Percentiles rank a stretch among this genome's conserved stretches.
Conservation (phyloP, 1,140 invertebrate genomes). For the Ctenoplectra terminalis region DNA sequence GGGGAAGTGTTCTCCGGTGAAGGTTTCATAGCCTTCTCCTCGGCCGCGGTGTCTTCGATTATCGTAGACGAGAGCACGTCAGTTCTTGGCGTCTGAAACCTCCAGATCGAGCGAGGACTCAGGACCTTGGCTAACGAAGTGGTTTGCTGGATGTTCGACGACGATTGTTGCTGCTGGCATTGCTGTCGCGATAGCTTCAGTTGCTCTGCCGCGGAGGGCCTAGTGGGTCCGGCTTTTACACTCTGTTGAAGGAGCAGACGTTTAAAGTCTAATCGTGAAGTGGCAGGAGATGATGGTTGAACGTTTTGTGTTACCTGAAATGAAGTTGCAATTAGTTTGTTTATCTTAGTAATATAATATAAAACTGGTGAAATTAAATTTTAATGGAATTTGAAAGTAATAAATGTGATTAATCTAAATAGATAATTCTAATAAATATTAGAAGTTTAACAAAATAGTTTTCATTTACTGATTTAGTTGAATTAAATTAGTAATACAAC, state of each 20-base stretch:
- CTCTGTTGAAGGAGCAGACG: conserved; percentile 89
- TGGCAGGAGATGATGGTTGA: conserved; percentile 83
- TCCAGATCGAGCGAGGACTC: conserved; percentile 88
- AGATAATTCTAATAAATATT: not conserved
- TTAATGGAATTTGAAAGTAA: no score
- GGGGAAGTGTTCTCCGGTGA: conserved; percentile 74
- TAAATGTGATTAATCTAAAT: no score
- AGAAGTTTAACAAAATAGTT: no score
- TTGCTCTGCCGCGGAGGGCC: conserved; percentile 92
- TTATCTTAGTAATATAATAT: no score
- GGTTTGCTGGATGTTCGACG: conserved; percentile 83
- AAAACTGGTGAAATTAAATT: no score
- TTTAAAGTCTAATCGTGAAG: conserved; percentile 91
- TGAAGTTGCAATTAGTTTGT: not conserved
- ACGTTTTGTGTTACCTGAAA: conserved; percentile 72
- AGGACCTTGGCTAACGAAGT: conserved; percentile 86
- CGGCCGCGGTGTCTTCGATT: conserved; percentile 86
- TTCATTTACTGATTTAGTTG: no score
- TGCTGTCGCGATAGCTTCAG: conserved; percentile 88
- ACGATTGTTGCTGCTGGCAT: conserved; percentile 74
- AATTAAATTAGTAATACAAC: no score
- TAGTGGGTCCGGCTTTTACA: conserved; percentile 85
- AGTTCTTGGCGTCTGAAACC: conserved; percentile 88
- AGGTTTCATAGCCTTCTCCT: conserved; percentile 80
- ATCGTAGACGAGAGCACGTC: conserved; percentile 93